Evolutionary conservation across 2,888 invertebrate genomes (phyloP), one percentile per base, ranked within the genome.

Genomic region (Latrodectus hesperus): DNA sequence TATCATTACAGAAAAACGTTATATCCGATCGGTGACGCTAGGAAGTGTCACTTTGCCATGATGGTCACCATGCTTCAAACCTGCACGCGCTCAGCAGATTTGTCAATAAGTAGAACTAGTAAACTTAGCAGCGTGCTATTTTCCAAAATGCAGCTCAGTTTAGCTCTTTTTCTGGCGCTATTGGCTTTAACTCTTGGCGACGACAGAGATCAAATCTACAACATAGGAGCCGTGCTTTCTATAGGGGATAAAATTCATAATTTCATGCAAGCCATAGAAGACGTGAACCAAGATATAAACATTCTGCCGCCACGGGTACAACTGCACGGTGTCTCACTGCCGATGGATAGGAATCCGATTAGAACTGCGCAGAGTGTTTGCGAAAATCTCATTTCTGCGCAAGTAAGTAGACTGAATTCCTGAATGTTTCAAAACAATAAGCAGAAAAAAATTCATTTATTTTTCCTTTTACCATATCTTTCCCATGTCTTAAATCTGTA

Each of bases 321-420:
- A 0, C 97, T 97, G 91, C 96, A 96, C 91, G 96, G 96, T 90
- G 96, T 96, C 90, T 96, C 97, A 9, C 97, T 98, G 91, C 94
- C 96, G 85, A 98, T 98, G 96, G 97, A 98, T 91, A 95, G 96
- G 67, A 99, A 98, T 93, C 98, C 98, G 0, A 98, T 99, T 89
- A 95, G 96, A 91, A 98, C 98, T 0, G 98, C 98, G 0, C 94
- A 98, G 82, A 97, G 96, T 91, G 97, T 99, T 68, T 99, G 99
- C 93, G 96, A 97, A 91, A 95, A 96, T 91, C 94, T 99, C 49
- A 98, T 99, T 90, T 95, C 96, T 52, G 94, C 95, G 91, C 94
- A 96, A 92, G 96, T 96, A 92, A 94, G 94, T 75, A 22, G 9
- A 38, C 8, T 0, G 49, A 12, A 38, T 9, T 22, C 3, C 5